Evolutionary conservation across 2,888 invertebrate species (phyloP), one percentile per base, ranked within the genome.

Genomic region (Cataglyphis albicans): DNA sequence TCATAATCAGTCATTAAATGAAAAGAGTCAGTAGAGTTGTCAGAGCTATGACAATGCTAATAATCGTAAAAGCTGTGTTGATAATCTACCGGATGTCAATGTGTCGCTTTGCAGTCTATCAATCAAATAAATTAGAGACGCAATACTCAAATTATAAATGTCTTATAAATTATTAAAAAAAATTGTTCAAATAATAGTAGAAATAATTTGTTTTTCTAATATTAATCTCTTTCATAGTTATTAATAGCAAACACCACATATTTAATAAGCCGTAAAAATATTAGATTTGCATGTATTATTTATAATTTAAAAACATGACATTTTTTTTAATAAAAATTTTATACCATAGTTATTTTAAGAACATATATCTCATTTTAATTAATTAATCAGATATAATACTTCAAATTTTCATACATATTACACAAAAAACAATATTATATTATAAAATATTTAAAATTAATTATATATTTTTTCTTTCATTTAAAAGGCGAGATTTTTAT

Each of bases 1-100:
- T 68, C 21, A 15, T 29, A 38, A 21, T 72, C 12, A 44, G 44
- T 38, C 48, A 68, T 81, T 25, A 59, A 21, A 29, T 65, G 15
- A 21, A 59, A 35, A 18, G 9, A 70, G 4, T 44, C n/a, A 61
- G 15, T 68, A 10, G 4, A 67, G 29, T 57, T 48, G 52, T 64
- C 25, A 75, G 25, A 67, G 10, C 18, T 29, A 1, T 57, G 68
- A 55, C 25, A 75, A 25, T 25, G 25, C 25, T 25, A 75, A 25
- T 52, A 6, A 18, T 12, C 2, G 15, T 32, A 5, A 35, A 64
- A 18, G 1, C 18, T 10, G 29, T 21, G 48, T 63, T n/a, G 29
- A 74, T n/a, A 6, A 3, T 3, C 1, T 25, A 9, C 10, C 18
- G 48, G 48, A 25, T 10, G 12, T 48, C 64, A n/a, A 52, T 25